Conservation (phyloP, 2,888 invertebrate genomes). For the Hetaerina titia region DNA sequence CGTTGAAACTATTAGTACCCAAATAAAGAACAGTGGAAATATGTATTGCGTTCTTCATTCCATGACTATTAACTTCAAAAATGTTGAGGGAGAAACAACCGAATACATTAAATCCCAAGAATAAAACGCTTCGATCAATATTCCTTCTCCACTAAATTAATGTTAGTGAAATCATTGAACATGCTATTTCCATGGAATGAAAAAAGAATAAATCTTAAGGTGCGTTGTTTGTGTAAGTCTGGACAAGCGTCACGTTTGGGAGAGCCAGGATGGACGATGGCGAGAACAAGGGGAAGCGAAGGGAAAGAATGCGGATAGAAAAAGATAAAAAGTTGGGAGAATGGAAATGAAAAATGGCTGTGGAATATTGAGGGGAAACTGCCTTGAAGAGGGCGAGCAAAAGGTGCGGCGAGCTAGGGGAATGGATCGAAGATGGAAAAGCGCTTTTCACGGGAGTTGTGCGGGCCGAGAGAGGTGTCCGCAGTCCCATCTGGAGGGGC, state of each 20-base stretch:
- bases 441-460: conserved; percentile 36
- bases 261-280: not conserved
- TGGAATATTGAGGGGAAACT: not conserved
- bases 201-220: not conserved
- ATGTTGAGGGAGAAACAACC: too few relatives aligned
- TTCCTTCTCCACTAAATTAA: too few relatives aligned
- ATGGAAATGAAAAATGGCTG: not conserved
- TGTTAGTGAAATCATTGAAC: too few relatives aligned
- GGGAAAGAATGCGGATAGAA: not conserved
- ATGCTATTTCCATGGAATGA: not conserved
- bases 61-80: too few relatives aligned
- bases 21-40: too few relatives aligned
- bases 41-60: too few relatives aligned
- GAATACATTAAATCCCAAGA: too few relatives aligned
- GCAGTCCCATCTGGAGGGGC: conserved; percentile 30
- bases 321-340: not conserved
- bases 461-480: conserved; percentile 33
- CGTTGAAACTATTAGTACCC: too few relatives aligned
- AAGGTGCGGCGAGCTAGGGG: not conserved
- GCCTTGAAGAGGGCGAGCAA: not conserved
- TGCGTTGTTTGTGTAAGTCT: not conserved
- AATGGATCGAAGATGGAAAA: not conserved
- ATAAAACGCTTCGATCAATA: too few relatives aligned
- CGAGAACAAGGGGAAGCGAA: not conserved
- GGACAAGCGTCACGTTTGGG: not conserved